phyloP scores from a whole-genome alignment of 2,797 vertebrate species.

The Pygocentrus nattereri region DNA sequence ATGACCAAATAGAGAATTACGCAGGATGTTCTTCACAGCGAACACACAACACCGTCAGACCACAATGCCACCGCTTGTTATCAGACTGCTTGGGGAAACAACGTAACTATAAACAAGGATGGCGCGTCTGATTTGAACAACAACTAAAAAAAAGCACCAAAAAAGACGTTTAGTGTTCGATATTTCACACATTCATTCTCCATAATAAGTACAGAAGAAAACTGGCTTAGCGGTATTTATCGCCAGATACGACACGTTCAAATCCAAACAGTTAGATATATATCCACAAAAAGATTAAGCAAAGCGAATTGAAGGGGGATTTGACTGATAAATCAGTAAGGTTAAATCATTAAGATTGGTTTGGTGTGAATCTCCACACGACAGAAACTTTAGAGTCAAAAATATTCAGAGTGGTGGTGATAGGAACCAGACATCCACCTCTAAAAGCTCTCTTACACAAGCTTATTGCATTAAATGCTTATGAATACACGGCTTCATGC shows the following conservation, averaged over 20 bases:
- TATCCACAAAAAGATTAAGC: background rate
- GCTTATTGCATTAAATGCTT: background rate
- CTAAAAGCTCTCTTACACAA: too few species aligned
- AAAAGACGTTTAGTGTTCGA: constrained; percentile 6
- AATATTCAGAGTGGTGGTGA: background rate
- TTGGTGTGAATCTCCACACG: background rate
- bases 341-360: background rate
- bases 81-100: background rate
- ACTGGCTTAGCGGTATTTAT: background rate
- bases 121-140: background rate
- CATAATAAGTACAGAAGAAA: background rate
- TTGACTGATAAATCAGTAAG: background rate
- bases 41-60: background rate
- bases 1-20: background rate
- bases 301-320: background rate
- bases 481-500: too few species aligned
- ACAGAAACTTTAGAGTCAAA: background rate
- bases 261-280: background rate
- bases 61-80: too few species aligned
- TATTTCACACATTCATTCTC: background rate
- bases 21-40: background rate
- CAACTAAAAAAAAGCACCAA: too few species aligned
- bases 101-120: background rate
- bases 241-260: background rate
- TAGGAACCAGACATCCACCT: background rate